Evolutionary conservation across 2,888 invertebrate species (phyloP).

Genomic region (Drosophila basisetae): DNA sequence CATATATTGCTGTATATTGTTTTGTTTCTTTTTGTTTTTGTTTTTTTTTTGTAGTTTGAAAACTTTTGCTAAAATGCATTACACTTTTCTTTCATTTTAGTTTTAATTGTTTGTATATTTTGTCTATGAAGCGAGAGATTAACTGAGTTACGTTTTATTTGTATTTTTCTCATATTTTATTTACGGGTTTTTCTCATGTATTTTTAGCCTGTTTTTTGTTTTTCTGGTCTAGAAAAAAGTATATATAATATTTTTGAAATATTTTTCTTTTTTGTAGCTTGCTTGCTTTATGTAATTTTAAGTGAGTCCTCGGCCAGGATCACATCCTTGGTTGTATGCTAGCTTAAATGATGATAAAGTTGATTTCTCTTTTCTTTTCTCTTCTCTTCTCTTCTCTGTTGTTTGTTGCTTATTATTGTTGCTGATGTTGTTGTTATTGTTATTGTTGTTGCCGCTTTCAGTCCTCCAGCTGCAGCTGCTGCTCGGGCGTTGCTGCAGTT

Average conservation of each 20-base stretch:
- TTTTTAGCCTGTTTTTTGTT: slow-evolving; percentile 30
- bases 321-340: slow-evolving; percentile 80
- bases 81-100: slow-evolving; percentile 23
- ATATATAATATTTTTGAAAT: slow-evolving; percentile 72
- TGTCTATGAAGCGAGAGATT: slow-evolving; percentile 63
- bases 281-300: slow-evolving; percentile 53
- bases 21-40: slow-evolving; percentile 1
- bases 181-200: slow-evolving; percentile 11
- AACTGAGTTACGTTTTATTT: slow-evolving; percentile 51
- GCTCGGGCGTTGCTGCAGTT: slow-evolving; percentile 42
- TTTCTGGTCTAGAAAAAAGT: slow-evolving; percentile 57
- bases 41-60: slow-evolving; percentile 12
- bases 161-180: slow-evolving; percentile 27
- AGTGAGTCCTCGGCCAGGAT: slow-evolving; percentile 75
- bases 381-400: slow-evolving; percentile 16
- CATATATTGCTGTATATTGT: slow-evolving; percentile 8
- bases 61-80: slow-evolving; percentile 56
- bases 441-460: slow-evolving; percentile 52
- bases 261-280: slow-evolving; percentile 52
- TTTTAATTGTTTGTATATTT: slow-evolving; percentile 28
- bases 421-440: slow-evolving; percentile 36
- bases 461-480: slow-evolving; percentile 65
- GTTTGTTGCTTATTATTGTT: slow-evolving; percentile 50
- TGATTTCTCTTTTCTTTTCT: slow-evolving; percentile 44
- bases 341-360: slow-evolving; percentile 79